phyloP scores from a whole-genome alignment of 2,888 invertebrate genomes.

The Drosophila cognata region DNA sequence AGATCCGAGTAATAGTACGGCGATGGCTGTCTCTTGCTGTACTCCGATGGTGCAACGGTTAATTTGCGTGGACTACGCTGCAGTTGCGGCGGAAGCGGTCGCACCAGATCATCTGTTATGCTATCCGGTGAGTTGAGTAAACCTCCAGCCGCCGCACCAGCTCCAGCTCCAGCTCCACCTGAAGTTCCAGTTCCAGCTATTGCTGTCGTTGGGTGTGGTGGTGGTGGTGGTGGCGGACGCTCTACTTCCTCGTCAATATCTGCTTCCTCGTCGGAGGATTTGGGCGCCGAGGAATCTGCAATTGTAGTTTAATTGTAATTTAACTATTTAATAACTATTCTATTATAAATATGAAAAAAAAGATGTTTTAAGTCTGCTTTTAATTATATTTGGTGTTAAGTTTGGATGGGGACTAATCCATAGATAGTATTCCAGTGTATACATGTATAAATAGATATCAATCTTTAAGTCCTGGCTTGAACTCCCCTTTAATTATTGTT shows the following conservation, averaged over 20 bases:
- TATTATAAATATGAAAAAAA: neutral
- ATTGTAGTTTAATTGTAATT: neutral
- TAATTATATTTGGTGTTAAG: neutral
- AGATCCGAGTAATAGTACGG: constrained; percentile 94
- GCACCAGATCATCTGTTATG: constrained; percentile 86
- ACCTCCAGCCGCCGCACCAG: constrained; percentile 81
- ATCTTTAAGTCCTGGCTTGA: neutral
- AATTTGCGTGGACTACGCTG: constrained; percentile 84
- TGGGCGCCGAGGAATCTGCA: constrained; percentile 86
- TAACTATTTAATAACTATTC: neutral
- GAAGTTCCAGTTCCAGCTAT: neutral
- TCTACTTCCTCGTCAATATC: constrained; percentile 72
- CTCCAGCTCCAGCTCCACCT: neutral
- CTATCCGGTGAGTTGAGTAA: constrained; percentile 90
- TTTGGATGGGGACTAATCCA: neutral
- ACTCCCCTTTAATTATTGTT: neutral
- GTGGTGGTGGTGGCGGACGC: constrained; percentile 14
- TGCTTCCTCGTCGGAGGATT: constrained; percentile 86
- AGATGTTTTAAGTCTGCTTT: too few species aligned
- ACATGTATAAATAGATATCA: neutral
- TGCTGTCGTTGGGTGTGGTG: constrained; percentile 23
- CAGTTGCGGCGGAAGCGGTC: constrained; percentile 84
- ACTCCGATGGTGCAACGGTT: constrained; percentile 75
- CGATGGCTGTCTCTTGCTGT: constrained; percentile 89
- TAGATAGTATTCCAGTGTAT: neutral